Base-by-base conservation (phyloP, 1,140 invertebrate genomes). In the Psix sp. region DNA sequence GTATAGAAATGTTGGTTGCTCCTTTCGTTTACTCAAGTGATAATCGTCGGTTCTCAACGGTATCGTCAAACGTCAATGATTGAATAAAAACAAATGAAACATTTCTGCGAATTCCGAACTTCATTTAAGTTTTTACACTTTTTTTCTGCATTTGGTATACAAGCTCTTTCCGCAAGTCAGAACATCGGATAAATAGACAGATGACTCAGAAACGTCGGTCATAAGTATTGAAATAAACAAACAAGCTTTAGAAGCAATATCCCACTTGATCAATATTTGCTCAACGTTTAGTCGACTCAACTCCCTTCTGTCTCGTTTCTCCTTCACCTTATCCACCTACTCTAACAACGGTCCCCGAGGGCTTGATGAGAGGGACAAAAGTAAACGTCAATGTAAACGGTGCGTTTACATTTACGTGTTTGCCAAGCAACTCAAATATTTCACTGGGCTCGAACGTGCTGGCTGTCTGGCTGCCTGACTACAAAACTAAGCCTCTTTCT, bases 211-310 rank as follows among this genome's bases (percentile, higher is more conserved):
- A 56, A 76, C 80, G 78, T 83, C 78, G 81, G 81, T 83, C 82
- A 82, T 75, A 79, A 45, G 80, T 80, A 85, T 85, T 82, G 83
- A 85, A 83, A 86, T 85, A 86, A 84, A 86, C 82, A 86, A 85
- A 86, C 83, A 86, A 79, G 80, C 82, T 85, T 86, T 79, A 82
- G 83, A 83, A 86, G 85, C 85, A 87, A 86, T 87, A 87, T 87
- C 85, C 84, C 81, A 82, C 84, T 85, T 77, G 80, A 84, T 85
- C 83, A 87, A 87, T 86, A 87, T 87, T 87, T 86, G 81, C 77
- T 72, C 78, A 84, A 84, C 80, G 84, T 84, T 87, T 87, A 86
- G 84, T 82, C 80, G 81, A 82, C 81, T 84, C 78, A 75, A 71
- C 60, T 71, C 70, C 48, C 62, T 67, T 52, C 42, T 57, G 31